Evolutionary conservation across 2,797 vertebrate genomes (phyloP), one percentile per base, ranked within the genome.

Genomic region (Galago senegalensis): DNA sequence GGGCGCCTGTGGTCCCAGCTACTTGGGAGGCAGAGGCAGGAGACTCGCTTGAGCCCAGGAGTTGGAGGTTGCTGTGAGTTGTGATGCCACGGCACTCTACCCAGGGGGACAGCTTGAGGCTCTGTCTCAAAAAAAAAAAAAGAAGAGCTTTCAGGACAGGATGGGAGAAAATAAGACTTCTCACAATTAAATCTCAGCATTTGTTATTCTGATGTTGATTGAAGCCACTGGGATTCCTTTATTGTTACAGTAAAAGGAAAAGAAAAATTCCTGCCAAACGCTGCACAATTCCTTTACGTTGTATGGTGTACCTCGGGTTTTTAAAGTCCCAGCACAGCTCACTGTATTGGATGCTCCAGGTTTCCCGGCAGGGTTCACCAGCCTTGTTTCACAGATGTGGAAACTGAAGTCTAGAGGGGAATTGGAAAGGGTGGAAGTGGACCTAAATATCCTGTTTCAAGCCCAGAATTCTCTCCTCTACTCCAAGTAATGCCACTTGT

Each of bases 371-470:
- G 58, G 13, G n/a, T 46, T 37, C 70, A 31, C 27, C 16, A 23
- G 12, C 21, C 58, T 21, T 29, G 11, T 60, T 83, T 76, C 17
- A 37, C 5, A 67, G 49, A 8, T 3, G 0, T 12, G 18, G 56
- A 85, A 67, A 46, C n/a, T 16, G 69, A 83, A 56, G n/a, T 89
- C 58, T 21, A 27, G 49, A 69, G 69, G 58, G 91, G 40, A 91
- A 53, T 29, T 1, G 31, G 29, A 80, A 18, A 21, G 1, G 27
- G 34, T 18, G 29, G 60, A 25, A 13, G 11, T 16, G 16, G 12
- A 34, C 13, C 40, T 82, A 27, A 67, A 23, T 3, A 43, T 21
- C 20, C 34, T 18, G 27, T 65, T 56, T 70, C 40, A 2, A 7
- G n/a, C 46, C 20, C 23, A 4, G 37, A 56, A 1, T 20, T 75